These are phyloP conservation scores for Daphoenositta chrysoptera DNA, from an alignment of 2,113 vertebrate genomes.

Conservation along the genomic window DNA sequence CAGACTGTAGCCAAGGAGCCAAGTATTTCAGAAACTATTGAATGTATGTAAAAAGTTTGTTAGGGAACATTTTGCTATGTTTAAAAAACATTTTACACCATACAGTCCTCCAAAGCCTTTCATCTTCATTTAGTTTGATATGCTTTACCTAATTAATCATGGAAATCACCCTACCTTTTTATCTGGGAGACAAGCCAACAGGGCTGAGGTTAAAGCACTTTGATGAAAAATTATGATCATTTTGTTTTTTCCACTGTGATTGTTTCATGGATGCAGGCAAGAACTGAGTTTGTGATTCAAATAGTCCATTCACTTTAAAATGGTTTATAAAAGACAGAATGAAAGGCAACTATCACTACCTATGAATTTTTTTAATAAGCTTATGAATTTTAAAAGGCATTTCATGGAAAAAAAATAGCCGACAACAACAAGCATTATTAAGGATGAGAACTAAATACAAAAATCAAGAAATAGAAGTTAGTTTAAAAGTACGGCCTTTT, in stretches of 20 bases:
- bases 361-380: neutral
- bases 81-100: neutral
- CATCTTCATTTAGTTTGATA: neutral
- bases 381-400: conserved; percentile 5
- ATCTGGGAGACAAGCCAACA: neutral
- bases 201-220: neutral
- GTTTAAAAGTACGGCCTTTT: neutral
- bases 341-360: neutral
- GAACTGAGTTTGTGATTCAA: conserved; percentile 34
- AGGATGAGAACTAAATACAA: neutral
- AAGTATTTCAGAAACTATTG: neutral
- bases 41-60: neutral
- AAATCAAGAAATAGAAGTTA: neutral
- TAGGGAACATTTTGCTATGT: neutral
- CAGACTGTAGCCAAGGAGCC: neutral
- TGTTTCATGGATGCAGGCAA: neutral
- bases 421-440: neutral
- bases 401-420: neutral
- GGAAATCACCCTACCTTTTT: neutral
- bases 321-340: neutral
- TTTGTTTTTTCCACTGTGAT: neutral
- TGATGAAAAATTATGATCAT: neutral
- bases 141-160: neutral
- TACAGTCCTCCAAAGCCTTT: neutral
- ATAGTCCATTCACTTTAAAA: neutral